Evolutionary conservation across 2,888 invertebrate species (phyloP), one percentile per base, ranked within the genome.

Genomic region (Lasioglossum pauxillum): DNA sequence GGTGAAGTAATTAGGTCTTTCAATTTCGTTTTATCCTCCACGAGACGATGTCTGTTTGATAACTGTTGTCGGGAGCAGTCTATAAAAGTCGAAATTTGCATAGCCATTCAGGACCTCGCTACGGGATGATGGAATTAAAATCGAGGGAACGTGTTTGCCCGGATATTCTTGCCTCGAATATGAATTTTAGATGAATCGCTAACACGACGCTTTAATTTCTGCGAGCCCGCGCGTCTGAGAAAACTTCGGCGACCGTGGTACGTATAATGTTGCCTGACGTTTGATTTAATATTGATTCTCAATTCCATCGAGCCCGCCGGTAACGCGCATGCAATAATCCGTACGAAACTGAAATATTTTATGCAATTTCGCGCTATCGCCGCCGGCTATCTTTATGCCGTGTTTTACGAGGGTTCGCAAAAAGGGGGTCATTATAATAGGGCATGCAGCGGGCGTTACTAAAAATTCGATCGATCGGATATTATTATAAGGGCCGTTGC

Each of bases 401-500:
- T 23, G n/a, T 71, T 38, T 41, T 38, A 41, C 12, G 71, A n/a
- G 71, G n/a, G 41, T 38, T 71, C 41, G 71, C n/a, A 41, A n/a
- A n/a, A 71, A 41, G 14, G 14, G 35, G 71, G 38, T 23, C 38
- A 35, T 67, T 57, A n/a, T 38, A 67, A 67, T 38, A 35, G 19
- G 35, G 41, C 41, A 38, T 10, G 10, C 35, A 12, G 12, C 38
- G 23, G 23, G 23, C 14, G 38, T 71, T 71, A 41, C 41, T 71
- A 71, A 41, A 71, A 71, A 41, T 71, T 14, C 41, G 71, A 41
- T 71, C 71, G 71, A 71, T 41, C 38, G n/a, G 38, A 71, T 71
- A 71, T 71, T 71, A 71, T 41, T 41, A 71, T 41, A n/a, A 41
- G 71, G 7, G 64, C 31, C 31, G 60, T 12, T 16, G 19, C 19